Base-by-base conservation (phyloP, 1,140 invertebrate species). In the Thrips palmi region DNA sequence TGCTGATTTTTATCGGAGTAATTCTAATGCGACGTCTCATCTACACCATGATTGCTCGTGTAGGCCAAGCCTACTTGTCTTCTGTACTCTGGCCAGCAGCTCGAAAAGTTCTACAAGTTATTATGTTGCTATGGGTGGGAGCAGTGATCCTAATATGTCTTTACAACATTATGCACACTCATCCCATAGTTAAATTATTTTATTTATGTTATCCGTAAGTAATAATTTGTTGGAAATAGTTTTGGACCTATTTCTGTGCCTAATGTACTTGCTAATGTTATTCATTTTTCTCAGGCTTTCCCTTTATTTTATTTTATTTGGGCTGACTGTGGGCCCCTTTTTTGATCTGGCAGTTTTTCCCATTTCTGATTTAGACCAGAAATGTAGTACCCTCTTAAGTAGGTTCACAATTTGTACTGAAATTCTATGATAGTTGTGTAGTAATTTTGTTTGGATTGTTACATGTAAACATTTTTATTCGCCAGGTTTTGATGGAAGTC, bases 201-300 rank as follows among this genome's bases (percentile, higher is more conserved):
- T 87, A 81, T 51, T 60, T 93, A 8, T 76, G 74, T 50, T 88
- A 87, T 65, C 86, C 87, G 86, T 92, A 69, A 81, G 85, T 80
- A 58, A 51, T 36, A 33, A 32, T 41, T 34, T 37, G 22, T 33
- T 18, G 3, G 7, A 27, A 8, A 8, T 27, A 8, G 12, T 7
- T 8, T 27, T 7, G 12, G 12, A 27, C 7, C 7, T 8, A 27
- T 27, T 27, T 27, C 12, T 12, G 12, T 8, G 24, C 7, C 24
- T 27, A 27, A 27, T 27, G 43, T 57, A 36, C 54, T 52, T 19
- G 53, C 62, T 32, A 63, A 64, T 27, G 8, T 12, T 2, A 4
- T 15, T 46, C 47, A 47, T 47, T 43, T 47, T 47, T 55, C 65
- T 33, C 64, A 84, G 77, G 19, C 65, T 80, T 31, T 65, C 76